Base-by-base conservation (phyloP, 2,888 invertebrate species). In the Resseliella maxima region DNA sequence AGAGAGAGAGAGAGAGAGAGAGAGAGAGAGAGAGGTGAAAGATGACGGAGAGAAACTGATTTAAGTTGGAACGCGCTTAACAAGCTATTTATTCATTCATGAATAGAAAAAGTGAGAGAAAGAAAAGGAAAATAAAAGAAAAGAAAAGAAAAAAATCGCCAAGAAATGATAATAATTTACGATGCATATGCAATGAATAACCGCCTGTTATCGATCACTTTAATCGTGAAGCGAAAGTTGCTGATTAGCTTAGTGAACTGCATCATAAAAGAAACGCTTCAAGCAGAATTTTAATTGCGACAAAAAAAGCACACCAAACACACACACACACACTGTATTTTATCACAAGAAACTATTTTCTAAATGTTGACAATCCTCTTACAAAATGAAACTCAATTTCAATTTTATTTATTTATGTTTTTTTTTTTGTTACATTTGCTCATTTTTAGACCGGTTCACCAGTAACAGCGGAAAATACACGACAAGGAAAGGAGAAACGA, bases 221-320 rank as follows among this genome's bases (percentile, higher is more conserved):
- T 38, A 83, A 83, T 83, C 83, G 12, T 83, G 18, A 83, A 83
- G 83, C 83, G 83, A 83, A 83, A 83, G 83, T 83, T 83, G 83
- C 38, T 83, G 83, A 83, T 83, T 38, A 83, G 38, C 6, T 24
- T 38, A 38, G 83, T 27, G 38, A 41, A 83, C 83, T 36, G 38
- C 31, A 38, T 38, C 83, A 83, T 83, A 83, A 38, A 38, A 24
- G 38, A 83, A 83, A 83, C 24, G 83, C 38, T 83, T n/a, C 83
- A n/a, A 83, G 83, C 83, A 83, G 38, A 38, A 83, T 36, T 83
- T 83, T 72, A 72, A 72, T 72, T 72, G 31, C 27, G 59, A 72
- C 83, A 24, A 83, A 83, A 83, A 83, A n/a, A 83, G 38, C 38
- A 83, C n/a, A n/a, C n/a, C n/a, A n/a, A n/a, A n/a, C n/a, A n/a